Conservation (phyloP, 1,140 invertebrate species). For the Pogonognathellus flavescens region DNA sequence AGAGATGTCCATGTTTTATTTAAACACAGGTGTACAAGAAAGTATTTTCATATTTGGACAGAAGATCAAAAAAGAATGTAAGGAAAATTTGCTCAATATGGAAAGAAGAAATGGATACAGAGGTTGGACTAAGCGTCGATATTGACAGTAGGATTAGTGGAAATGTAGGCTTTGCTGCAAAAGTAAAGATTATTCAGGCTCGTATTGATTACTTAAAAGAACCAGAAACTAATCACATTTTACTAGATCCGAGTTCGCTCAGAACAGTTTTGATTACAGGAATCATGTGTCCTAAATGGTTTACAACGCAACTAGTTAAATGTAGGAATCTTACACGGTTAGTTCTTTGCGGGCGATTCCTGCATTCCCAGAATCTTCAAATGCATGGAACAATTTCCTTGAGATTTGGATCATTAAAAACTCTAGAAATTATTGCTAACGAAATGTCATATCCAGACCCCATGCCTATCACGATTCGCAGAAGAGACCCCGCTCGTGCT, state of each 20-base stretch:
- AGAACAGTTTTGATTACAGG: not conserved
- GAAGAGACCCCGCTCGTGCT: not conserved
- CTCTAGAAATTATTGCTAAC: not conserved
- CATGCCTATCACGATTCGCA: not conserved
- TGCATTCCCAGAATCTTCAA: constrained; percentile 5
- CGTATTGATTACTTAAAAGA: constrained; percentile 4
- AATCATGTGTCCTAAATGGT: not conserved
- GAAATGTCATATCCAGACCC: constrained; percentile 9
- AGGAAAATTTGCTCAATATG: not conserved
- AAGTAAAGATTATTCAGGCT: not conserved
- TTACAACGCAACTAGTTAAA: not conserved
- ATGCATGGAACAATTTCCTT: not conserved
- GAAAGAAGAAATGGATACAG: constrained; percentile 18
- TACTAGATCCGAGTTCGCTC: not conserved
- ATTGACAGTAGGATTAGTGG: constrained; percentile 3
- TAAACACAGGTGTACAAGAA: constrained; percentile 2
- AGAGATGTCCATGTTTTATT: too few relatives aligned
- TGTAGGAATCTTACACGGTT: not conserved
- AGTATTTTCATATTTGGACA: constrained; percentile 8
- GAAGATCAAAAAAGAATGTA: constrained; percentile 3
- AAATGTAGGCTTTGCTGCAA: not conserved
- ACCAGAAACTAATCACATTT: not conserved
- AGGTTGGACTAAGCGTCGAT: not conserved
- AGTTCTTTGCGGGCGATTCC: not conserved
- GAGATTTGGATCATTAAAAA: not conserved